Conservation (phyloP, 2,113 vertebrate species). For the Zosterops pallidus region DNA sequence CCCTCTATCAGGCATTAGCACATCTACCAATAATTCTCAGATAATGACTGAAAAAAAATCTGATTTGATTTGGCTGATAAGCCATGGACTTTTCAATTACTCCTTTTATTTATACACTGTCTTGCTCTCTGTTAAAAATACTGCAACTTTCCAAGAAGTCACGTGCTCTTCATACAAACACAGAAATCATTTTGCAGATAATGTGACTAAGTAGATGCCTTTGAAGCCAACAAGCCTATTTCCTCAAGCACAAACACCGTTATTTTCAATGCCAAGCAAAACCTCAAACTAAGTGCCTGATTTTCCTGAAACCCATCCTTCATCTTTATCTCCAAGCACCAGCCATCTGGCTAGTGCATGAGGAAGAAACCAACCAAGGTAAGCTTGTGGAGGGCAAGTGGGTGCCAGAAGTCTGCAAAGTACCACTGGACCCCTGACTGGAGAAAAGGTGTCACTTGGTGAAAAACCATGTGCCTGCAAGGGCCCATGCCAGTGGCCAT, state of each 20-base stretch:
- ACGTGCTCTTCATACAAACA: background rate
- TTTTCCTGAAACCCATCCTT: background rate
- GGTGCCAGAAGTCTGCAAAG: background rate
- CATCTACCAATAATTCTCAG: background rate
- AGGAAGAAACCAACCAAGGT: background rate
- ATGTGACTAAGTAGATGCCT: background rate
- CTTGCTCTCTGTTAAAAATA: background rate
- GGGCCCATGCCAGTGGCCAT: too few relatives aligned
- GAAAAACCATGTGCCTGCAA: background rate
- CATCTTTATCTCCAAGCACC: fast-evolving
- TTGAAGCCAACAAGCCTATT: background rate
- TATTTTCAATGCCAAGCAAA: background rate
- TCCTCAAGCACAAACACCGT: background rate
- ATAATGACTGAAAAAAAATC: background rate
- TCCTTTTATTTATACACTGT: background rate
- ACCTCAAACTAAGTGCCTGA: background rate
- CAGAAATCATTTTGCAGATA: background rate
- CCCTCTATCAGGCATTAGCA: background rate
- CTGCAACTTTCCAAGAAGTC: background rate
- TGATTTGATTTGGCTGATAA: background rate
- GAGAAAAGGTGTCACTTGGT: background rate
- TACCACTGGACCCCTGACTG: background rate
- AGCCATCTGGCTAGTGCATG: background rate
- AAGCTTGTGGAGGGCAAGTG: background rate
- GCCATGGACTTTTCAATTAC: background rate